These are phyloP conservation scores for Drosophila mulleri DNA, from an alignment of 2,888 invertebrate species.

Conservation along the genomic window DNA sequence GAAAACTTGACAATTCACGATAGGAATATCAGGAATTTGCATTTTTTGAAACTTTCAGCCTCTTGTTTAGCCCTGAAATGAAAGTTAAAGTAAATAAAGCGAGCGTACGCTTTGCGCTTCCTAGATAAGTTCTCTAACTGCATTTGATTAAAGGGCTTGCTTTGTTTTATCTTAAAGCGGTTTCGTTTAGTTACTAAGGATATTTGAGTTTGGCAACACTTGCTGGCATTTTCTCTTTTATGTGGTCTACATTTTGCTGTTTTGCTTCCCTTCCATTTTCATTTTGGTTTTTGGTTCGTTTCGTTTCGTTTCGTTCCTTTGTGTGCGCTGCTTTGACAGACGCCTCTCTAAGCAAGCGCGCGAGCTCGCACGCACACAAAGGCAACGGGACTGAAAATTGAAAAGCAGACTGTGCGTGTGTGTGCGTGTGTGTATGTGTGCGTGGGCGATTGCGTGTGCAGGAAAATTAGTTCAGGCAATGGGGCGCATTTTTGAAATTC, in stretches of 20 bases:
- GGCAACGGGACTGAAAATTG: conserved; percentile 44
- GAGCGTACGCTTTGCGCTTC: neutral
- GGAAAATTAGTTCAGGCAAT: conserved; percentile 72
- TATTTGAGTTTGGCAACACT: conserved; percentile 17
- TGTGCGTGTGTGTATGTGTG: conserved; percentile 16
- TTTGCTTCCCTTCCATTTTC: conserved; percentile 3
- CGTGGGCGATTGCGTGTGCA: conserved; percentile 51
- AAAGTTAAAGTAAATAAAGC: neutral
- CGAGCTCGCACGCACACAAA: conserved; percentile 9
- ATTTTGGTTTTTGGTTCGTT: neutral
- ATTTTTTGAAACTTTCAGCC: neutral
- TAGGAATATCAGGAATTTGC: neutral
- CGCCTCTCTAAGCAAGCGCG: conserved; percentile 52
- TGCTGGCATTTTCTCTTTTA: conserved; percentile 6
- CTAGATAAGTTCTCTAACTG: conserved; percentile 1
- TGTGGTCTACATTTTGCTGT: conserved; percentile 15
- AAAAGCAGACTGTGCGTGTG: conserved; percentile 29
- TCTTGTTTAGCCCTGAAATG: neutral
- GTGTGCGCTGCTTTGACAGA: conserved; percentile 38
- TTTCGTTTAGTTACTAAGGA: conserved; percentile 15
- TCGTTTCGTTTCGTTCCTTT: conserved; percentile 9
- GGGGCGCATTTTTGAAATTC: conserved; percentile 74
- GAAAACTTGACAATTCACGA: neutral
- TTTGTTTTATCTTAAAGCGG: neutral
- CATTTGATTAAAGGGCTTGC: neutral